Base-by-base conservation (phyloP, 2,888 invertebrate genomes). In the Sphecodes monilicornis region DNA sequence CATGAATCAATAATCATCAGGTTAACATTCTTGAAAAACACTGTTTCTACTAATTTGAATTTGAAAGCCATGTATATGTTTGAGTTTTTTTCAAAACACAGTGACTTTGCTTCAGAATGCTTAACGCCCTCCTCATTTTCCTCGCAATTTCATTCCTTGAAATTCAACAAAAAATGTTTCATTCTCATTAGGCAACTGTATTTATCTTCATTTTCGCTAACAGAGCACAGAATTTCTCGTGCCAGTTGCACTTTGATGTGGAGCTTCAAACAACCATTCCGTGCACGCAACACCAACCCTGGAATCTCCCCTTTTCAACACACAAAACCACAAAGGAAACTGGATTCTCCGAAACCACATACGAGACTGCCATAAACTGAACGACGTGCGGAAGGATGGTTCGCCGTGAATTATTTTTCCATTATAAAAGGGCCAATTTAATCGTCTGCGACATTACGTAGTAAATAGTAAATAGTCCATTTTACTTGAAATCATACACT, bases 301-400 rank as follows among this genome's bases (percentile, higher is more conserved):
- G 70, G 74, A 50, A 80, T 80, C 75, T 50, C 26, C 26, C 57
- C 57, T 57, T 64, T 80, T 46, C 60, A 41, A 46, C 60, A 22
- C 26, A 13, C 36, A 29, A n/a, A 46, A 80, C 80, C 80, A 26
- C 75, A 76, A 39, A 29, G 54, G 80, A 46, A 69, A 46, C 74
- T 39, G 18, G 46, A 32, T 46, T 50, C 36, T 32, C 57, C 43
- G 64, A 6, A 76, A 70, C 75, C 80, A n/a, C 57, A 46, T 64
- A 29, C 80, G 60, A 76, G 64, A 43, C 46, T 64, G 26, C 71
- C 64, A 26, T 36, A 64, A 39, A 46, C 71, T 26, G 41, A 3
- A 36, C 70, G 36, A 50, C 57, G 26, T 50, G 69, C 18, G 18
- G n/a, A 29, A 46, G 8, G n/a, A 60, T 36, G 29, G 16, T 22